phyloP scores from a whole-genome alignment of 1,140 invertebrate genomes.

The Tribolium madens region DNA sequence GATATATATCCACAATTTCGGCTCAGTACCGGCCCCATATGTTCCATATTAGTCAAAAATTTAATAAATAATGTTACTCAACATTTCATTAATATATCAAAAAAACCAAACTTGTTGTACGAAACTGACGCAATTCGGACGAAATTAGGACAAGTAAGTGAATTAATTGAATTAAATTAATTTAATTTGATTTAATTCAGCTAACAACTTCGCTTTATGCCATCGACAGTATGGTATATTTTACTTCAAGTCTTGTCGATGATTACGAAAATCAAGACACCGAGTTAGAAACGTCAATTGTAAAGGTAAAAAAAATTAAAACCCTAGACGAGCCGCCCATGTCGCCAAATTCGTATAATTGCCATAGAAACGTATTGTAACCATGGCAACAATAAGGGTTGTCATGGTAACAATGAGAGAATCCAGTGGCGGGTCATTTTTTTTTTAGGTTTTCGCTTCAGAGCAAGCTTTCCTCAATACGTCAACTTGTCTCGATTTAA shows the following conservation, averaged over 20 bases:
- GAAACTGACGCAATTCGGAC: constrained; percentile 54
- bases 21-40: constrained; percentile 62
- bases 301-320: constrained; percentile 71
- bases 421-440: neutral
- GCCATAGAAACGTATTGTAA: too few species aligned
- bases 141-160: constrained; percentile 56
- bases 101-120: constrained; percentile 69
- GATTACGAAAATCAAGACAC: constrained; percentile 77
- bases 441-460: constrained; percentile 19
- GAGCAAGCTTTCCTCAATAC: constrained; percentile 16
- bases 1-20: constrained; percentile 60
- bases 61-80: constrained; percentile 69
- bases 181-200: constrained; percentile 51
- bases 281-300: constrained; percentile 83
- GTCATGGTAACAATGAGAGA: too few species aligned
- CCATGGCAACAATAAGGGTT: too few species aligned
- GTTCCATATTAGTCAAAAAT: constrained; percentile 65
- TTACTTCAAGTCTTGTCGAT: constrained; percentile 79
- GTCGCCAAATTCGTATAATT: too few species aligned
- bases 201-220: constrained; percentile 73
- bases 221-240: constrained; percentile 83
- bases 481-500: constrained; percentile 4
- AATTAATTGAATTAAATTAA: neutral
- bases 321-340: too few species aligned
- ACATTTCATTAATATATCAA: constrained; percentile 73